A percentile compares a stretch with the other conserved stretches of the same genome.
Conservation (phyloP, 2,797 vertebrate species). For the Lutjanus campechanus region DNA sequence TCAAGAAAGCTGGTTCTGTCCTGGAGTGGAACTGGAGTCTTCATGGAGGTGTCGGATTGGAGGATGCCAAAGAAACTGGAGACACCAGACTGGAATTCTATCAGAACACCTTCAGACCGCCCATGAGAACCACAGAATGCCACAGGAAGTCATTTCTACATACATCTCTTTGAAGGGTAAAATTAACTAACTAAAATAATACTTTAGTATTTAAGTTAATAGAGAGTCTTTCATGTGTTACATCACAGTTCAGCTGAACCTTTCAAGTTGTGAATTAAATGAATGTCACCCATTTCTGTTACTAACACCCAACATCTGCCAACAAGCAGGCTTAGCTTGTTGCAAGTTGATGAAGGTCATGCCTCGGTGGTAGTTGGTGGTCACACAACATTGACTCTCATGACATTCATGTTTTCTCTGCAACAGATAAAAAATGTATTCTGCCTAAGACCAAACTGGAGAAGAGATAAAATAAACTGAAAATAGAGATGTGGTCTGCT, state of each 20-base stretch:
- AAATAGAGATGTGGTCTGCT: slow-evolving; percentile 25
- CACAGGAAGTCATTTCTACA: no score
- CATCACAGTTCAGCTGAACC: neutral
- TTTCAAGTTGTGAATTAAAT: neutral
- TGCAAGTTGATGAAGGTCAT: neutral
- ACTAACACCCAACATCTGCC: neutral
- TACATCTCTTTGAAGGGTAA: no score
- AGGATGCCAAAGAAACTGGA: no score
- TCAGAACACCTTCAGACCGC: no score
- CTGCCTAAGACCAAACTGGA: neutral
- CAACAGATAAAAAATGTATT: slow-evolving; percentile 36
- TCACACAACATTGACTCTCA: neutral
- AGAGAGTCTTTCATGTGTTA: neutral
- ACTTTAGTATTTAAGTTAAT: no score
- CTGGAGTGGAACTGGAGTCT: no score
- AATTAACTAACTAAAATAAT: no score
- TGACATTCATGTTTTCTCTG: slow-evolving; percentile 1
- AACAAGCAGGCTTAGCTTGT: neutral
- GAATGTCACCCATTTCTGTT: neutral
- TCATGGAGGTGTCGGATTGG: no score
- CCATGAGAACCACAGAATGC: no score
- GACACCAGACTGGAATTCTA: no score
- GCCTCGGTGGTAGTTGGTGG: neutral
- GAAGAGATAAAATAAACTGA: slow-evolving; percentile 35
- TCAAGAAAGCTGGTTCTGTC: no score